A percentile compares a stretch with the other conserved stretches of the same genome.
Evolutionary conservation across 2,113 vertebrate genomes (phyloP).

Genomic region (Regulus satrapa): DNA sequence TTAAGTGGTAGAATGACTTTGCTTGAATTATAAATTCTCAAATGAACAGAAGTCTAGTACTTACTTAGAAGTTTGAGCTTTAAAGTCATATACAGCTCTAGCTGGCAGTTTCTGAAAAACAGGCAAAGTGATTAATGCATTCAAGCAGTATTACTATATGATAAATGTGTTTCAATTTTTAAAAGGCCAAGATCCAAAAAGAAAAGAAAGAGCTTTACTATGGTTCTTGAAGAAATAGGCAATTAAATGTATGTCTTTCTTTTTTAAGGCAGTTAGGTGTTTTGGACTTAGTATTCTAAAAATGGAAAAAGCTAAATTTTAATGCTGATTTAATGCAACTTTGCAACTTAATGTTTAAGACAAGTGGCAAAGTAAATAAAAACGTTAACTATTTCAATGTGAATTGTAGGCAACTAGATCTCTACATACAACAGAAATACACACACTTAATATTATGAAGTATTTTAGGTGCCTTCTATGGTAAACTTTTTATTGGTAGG

Average conservation of each 20-base stretch:
- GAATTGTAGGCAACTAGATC: neutral
- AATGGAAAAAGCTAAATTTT: neutral
- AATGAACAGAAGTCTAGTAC: constrained; percentile 61
- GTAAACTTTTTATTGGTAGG: neutral
- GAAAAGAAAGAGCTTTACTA: neutral
- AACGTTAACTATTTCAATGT: neutral
- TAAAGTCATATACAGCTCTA: constrained; percentile 97
- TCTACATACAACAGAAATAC: neutral
- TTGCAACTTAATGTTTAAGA: neutral
- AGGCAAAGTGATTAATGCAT: constrained; percentile 54
- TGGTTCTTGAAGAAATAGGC: neutral
- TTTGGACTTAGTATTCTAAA: neutral
- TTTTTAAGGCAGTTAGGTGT: neutral
- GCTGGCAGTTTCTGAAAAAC: constrained; percentile 92
- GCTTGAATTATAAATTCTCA: neutral
- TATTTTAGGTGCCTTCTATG: neutral
- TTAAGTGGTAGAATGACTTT: neutral
- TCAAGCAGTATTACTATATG: neutral
- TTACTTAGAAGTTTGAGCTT: constrained; percentile 98
- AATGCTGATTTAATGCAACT: neutral
- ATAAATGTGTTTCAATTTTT: neutral
- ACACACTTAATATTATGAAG: neutral
- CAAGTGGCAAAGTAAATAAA: neutral
- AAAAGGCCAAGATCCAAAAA: neutral
- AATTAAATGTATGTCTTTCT: neutral